phyloP scores from a whole-genome alignment of 2,888 invertebrate genomes.

The Pimpla rufipes region DNA sequence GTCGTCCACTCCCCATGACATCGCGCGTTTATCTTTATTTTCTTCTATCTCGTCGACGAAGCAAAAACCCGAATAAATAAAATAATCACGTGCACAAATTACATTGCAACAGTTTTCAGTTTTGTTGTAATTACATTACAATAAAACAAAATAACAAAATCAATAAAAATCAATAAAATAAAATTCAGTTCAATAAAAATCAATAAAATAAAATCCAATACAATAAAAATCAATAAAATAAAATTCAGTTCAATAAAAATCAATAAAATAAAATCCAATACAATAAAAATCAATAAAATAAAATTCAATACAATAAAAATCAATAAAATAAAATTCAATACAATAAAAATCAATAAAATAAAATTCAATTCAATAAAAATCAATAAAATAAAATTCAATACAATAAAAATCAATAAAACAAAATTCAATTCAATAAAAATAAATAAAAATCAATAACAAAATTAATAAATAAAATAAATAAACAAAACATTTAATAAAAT shows the following conservation, averaged over 20 bases:
- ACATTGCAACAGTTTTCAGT: too few relatives aligned
- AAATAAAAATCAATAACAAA: background rate
- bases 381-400: background rate
- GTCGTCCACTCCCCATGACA: background rate
- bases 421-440: background rate
- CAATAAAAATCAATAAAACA: background rate
- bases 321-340: background rate
- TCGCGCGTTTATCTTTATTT: background rate
- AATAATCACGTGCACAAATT: too few relatives aligned
- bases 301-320: background rate
- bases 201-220: conserved; percentile 65
- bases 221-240: background rate
- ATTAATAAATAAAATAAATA: background rate
- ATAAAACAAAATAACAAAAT: background rate
- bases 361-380: background rate
- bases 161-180: background rate
- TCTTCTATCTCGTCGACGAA: background rate
- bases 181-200: background rate
- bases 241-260: background rate
- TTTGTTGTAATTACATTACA: too few relatives aligned
- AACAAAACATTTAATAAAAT: conserved; percentile 55
- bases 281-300: conserved; percentile 57
- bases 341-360: background rate
- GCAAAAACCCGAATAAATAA: too few relatives aligned
- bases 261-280: background rate